Base-by-base conservation (phyloP, 2,113 vertebrate species). In the Corythoichthys intestinalis region DNA sequence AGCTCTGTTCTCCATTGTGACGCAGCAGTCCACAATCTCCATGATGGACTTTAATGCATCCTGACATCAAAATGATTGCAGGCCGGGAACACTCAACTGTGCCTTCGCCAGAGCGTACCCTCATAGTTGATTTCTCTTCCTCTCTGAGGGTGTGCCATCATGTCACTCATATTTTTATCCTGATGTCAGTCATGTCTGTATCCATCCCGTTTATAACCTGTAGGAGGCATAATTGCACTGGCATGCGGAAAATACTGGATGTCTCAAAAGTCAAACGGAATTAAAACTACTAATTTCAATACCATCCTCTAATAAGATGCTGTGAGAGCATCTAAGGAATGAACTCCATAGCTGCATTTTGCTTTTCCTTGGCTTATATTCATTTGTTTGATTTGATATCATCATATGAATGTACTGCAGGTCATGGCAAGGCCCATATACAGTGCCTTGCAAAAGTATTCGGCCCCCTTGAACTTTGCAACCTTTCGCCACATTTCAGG, bases 31-130 rank as follows among this genome's bases (percentile, higher is more conserved):
- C 54, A 9, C 20, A 66, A 69, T 74, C 73, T 80, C 67, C 60
- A 62, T 59, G 68, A 73, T 74, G 70, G 68, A 72, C 78, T 58
- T 65, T 79, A 80, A 86, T 77, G 54, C 71, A 58, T 78, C 72
- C 74, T 72, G 78, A 81, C 78, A 78, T 62, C 69, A 72, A 62
- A 69, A 71, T 60, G 35, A 60, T 63, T 66, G 35, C 73, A 14
- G 46, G 67, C 63, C 61, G 69, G 49, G 0, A 73, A 70, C 74
- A 79, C 54, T 53, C 53, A 58, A 34, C 48, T 46, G 56, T 54
- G 73, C 71, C 72, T 58, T 64, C 61, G 68, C 64, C 65, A 12
- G 53, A 38, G 69, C 54, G 62, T 46, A 60, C 70, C 67, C 15
- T 2, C 53, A 64, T 56, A 61, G 58, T 64, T 44, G 41, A 74